Percentiles rank a stretch among this genome's conserved stretches.
phyloP scores from a whole-genome alignment of 2,113 vertebrate genomes.

The Heterotilapia buettikoferi region DNA sequence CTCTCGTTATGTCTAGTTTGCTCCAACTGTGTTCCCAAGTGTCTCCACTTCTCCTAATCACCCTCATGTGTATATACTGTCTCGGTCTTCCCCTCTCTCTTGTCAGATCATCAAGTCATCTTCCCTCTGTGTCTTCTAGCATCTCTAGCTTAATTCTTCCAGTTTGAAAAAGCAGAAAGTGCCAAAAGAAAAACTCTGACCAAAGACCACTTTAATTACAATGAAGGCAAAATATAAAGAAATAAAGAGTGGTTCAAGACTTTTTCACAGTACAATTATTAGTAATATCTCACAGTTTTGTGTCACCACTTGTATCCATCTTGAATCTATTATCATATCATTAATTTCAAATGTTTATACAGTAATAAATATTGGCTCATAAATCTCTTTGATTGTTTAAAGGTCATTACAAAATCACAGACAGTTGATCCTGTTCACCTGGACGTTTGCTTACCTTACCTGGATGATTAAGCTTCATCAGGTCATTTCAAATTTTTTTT shows the following conservation, averaged over 20 bases:
- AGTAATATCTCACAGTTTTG: not conserved
- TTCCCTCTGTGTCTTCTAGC: not conserved
- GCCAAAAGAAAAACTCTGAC: not conserved
- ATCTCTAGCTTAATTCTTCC: not conserved
- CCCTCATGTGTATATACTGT: not conserved
- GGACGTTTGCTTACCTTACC: accelerated
- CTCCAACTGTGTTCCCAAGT: not conserved
- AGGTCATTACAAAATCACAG: not conserved
- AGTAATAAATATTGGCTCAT: not conserved
- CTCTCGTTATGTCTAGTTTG: not conserved
- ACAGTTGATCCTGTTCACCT: not conserved
- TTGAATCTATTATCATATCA: not conserved
- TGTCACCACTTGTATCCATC: not conserved
- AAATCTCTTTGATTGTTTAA: not conserved
- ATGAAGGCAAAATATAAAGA: not conserved
- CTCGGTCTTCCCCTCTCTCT: not conserved
- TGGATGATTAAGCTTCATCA: not conserved
- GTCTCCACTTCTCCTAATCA: not conserved
- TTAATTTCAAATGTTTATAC: not conserved
- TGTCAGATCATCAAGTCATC: not conserved
- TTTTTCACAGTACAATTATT: not conserved
- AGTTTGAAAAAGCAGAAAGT: not conserved
- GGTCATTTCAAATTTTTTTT: accelerated
- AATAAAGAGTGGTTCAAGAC: not conserved
- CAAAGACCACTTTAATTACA: not conserved